Evolutionary conservation across 2,888 invertebrate genomes (phyloP).

Genomic region (Teleogryllus oceanicus): DNA sequence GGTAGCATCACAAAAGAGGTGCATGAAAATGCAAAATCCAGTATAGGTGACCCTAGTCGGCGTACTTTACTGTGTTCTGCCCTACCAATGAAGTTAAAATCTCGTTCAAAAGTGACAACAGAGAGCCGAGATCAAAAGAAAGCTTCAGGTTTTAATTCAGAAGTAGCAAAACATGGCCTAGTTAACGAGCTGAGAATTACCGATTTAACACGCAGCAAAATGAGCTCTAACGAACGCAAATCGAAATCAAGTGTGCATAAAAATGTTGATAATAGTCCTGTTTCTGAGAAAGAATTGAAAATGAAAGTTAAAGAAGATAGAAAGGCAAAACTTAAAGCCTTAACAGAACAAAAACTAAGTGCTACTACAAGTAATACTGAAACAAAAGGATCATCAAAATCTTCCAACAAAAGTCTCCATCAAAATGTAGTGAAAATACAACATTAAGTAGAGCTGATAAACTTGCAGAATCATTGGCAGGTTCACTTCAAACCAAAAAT

Average conservation of each 20-base stretch:
- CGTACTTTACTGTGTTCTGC: not conserved
- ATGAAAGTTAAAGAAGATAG: not conserved
- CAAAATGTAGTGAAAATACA: not conserved
- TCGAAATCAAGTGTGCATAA: not conserved
- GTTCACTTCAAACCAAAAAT: not conserved
- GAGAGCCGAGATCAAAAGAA: not conserved
- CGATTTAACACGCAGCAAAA: not conserved
- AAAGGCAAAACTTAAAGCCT: not conserved
- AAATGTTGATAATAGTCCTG: not conserved
- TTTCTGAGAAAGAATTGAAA: not conserved
- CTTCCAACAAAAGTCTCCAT: not conserved
- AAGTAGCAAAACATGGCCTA: too few species aligned
- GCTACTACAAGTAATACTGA: not conserved
- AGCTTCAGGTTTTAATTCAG: not conserved
- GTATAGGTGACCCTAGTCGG: too few species aligned
- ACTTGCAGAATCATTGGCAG: not conserved
- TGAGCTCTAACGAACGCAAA: not conserved
- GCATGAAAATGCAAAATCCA: too few species aligned
- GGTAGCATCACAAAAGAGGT: too few species aligned
- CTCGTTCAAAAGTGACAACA: not conserved
- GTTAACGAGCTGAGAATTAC: not conserved
- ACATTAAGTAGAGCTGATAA: not conserved
- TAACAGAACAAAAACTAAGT: not conserved
- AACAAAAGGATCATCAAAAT: not conserved
- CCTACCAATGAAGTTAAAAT: not conserved